These are phyloP conservation scores for Drosophila guanche DNA, from an alignment of 1,140 invertebrate species.

Conservation along the genomic window DNA sequence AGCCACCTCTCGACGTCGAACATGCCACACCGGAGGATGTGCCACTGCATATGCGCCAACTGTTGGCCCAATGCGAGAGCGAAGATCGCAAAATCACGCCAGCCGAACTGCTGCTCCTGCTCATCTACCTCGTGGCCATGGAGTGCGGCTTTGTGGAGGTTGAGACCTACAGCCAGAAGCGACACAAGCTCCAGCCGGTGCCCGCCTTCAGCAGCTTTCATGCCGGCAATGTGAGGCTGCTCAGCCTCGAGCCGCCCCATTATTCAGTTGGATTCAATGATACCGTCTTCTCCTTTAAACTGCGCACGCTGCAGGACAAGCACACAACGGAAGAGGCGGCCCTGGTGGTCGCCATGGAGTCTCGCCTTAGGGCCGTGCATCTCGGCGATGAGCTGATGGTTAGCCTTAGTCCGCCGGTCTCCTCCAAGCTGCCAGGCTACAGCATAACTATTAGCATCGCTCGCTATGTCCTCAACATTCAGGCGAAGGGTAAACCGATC, in stretches of 20 bases:
- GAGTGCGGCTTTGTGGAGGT: conserved; percentile 62
- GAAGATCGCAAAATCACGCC: conserved; percentile 5
- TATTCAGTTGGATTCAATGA: conserved; percentile 26
- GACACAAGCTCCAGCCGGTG: conserved; percentile 39
- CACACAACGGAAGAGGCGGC: conserved; percentile 5
- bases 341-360: conserved; percentile 12
- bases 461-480: conserved; percentile 62
- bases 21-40: conserved; percentile 43
- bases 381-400: conserved; percentile 69
- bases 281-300: conserved; percentile 24
- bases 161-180: conserved; percentile 37
- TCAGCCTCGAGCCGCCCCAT: conserved; percentile 26
- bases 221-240: conserved; percentile 56
- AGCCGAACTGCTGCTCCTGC: conserved; percentile 41
- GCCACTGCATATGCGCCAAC: conserved; percentile 54
- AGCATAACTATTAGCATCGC: conserved; percentile 64
- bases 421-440: conserved; percentile 37
- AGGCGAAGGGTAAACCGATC: conserved; percentile 46
- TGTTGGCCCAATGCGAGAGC: conserved; percentile 30
- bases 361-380: conserved; percentile 43
- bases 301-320: conserved; percentile 48
- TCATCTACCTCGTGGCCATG: conserved; percentile 63
- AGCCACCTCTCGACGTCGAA: conserved; percentile 56
- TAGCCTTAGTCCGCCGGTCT: conserved; percentile 50
- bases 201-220: conserved; percentile 58